Evolutionary conservation across 1,140 invertebrate genomes (phyloP), one percentile per base, ranked within the genome.

Genomic region (Trichonephila inaurata): DNA sequence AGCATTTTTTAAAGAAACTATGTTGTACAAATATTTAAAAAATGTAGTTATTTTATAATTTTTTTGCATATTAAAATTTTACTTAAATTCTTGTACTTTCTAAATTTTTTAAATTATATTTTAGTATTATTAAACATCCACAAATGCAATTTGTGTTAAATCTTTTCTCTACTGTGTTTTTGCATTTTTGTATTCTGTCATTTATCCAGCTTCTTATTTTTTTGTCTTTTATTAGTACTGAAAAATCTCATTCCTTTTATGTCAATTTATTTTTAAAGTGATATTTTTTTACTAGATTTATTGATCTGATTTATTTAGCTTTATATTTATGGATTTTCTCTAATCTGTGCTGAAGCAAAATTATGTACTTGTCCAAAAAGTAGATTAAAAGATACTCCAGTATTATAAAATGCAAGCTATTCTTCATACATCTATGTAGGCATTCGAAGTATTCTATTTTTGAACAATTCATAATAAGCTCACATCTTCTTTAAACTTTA

Each of bases 341-440:
- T 69, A 69, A 16, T 77, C 33, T 77, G 24, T 19, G 72, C 2
- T 33, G 69, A 72, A 72, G 28, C 33, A 77, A 28, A 33, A 18
- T 77, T 77, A 33, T 77, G 28, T 77, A 77, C 28, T 69, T 69
- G 72, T 77, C 72, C 28, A 77, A 40, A 77, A 28, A 40, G 14
- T 77, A 77, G 72, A 19, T 77, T 33, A 51, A 51, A 77, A 77
- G 33, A 19, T 69, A 77, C 33, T 77, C 28, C 72, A 77, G 72
- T 77, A 77, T 77, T 77, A 77, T 77, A 77, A 77, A 40, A 77
- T 33, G 14, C 28, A 77, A 77, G 33, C 28, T 77, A 77, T 77
- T 33, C 72, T 77, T 14, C 72, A 77, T 77, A 28, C 72, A 77
- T 77, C 33, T 77, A 33, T 77, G 33, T 28, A 33, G 72, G 33